These are phyloP conservation scores for Drosophila elegans DNA, from an alignment of 1,140 invertebrate genomes.

Conservation along the genomic window DNA sequence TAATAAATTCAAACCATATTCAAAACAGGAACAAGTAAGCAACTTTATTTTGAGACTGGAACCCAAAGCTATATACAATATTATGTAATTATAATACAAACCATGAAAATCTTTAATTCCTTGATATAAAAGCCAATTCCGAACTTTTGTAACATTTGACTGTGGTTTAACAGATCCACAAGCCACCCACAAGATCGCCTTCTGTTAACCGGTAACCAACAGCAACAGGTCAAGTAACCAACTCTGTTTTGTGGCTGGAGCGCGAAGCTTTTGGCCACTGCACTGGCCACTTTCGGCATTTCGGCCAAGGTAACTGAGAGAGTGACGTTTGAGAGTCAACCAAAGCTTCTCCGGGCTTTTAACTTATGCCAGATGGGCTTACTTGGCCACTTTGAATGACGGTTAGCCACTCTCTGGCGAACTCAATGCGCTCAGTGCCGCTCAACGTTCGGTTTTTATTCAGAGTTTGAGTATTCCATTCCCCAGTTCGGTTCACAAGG, in stretches of 20 bases:
- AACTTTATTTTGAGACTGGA: no score
- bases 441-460: slow-evolving; percentile 6
- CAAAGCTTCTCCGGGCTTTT: slow-evolving; percentile 19
- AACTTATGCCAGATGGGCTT: slow-evolving; percentile 7
- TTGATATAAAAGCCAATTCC: neutral
- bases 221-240: slow-evolving; percentile 55
- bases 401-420: slow-evolving; percentile 32
- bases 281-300: slow-evolving; percentile 45
- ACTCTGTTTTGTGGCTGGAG: slow-evolving; percentile 1
- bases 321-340: neutral
- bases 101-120: neutral
- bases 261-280: slow-evolving; percentile 9
- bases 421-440: slow-evolving; percentile 54
- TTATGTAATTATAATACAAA: no score
- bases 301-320: slow-evolving; percentile 67
- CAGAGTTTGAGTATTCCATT: neutral
- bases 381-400: slow-evolving; percentile 9
- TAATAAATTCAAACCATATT: no score
- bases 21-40: no score
- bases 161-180: neutral
- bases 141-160: slow-evolving; percentile 14
- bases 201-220: slow-evolving; percentile 13
- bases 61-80: no score
- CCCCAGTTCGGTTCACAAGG: slow-evolving; percentile 58
- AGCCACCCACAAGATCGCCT: slow-evolving; percentile 3